Evolutionary conservation across 2,113 vertebrate genomes (phyloP).

Genomic region (Percina caprodes): DNA sequence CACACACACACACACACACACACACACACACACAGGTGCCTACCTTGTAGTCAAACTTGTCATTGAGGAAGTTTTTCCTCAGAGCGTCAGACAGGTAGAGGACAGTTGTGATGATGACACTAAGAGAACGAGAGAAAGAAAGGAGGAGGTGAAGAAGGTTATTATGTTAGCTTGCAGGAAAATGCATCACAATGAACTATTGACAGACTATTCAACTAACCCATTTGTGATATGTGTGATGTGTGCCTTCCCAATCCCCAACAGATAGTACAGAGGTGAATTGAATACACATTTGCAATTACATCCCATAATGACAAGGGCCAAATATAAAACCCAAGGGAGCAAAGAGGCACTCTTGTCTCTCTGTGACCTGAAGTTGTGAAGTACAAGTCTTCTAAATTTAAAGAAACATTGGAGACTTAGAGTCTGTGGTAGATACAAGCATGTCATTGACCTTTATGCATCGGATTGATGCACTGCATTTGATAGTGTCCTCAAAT

Average conservation of each 20-base stretch:
- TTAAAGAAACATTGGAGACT: too few relatives aligned
- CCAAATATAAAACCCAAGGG: background rate
- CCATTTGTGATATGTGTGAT: background rate
- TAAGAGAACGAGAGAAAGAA: slow-evolving; percentile 71
- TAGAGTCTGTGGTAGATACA: too few relatives aligned
- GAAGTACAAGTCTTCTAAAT: background rate
- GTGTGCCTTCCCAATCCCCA: too few relatives aligned
- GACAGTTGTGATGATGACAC: slow-evolving; percentile 98
- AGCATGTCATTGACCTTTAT: background rate
- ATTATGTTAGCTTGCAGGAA: background rate
- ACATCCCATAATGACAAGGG: background rate
- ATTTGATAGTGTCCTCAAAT: background rate
- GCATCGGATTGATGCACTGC: background rate
- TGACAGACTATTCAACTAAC: background rate
- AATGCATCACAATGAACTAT: background rate
- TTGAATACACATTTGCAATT: background rate
- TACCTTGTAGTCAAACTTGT: slow-evolving; percentile 98
- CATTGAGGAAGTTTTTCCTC: slow-evolving; percentile 97
- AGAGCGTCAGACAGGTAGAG: slow-evolving; percentile 98
- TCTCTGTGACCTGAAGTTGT: background rate
- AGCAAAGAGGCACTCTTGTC: background rate
- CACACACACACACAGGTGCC: background rate
- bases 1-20: background rate
- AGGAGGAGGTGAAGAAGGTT: background rate
- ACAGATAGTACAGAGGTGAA: background rate